These are phyloP conservation scores for Centropus unirufus DNA, from an alignment of 2,113 vertebrate genomes.

Conservation along the genomic window DNA sequence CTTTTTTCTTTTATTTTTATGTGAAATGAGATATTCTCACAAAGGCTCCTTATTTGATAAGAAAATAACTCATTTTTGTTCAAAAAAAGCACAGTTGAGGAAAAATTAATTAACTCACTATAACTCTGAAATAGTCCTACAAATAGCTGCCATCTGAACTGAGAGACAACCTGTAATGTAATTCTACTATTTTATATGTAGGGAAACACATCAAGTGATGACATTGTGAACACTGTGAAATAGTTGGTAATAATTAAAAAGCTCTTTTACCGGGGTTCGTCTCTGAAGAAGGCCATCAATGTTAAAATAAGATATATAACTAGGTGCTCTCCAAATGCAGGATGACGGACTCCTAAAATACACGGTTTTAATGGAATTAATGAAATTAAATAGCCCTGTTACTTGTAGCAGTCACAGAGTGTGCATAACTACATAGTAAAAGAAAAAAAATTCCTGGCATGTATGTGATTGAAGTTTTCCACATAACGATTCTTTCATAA, in stretches of 20 bases:
- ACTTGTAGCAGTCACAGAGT: not conserved
- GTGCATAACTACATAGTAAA: not conserved
- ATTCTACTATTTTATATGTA: not conserved
- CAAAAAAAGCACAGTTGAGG: not conserved
- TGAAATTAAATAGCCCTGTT: not conserved
- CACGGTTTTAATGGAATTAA: fast-evolving
- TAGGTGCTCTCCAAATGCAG: not conserved
- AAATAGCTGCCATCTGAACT: not conserved
- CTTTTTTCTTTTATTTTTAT: not conserved
- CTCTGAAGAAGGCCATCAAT: not conserved
- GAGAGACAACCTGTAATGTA: not conserved
- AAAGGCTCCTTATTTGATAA: not conserved
- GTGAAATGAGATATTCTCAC: not conserved
- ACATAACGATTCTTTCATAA: not conserved
- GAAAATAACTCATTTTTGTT: not conserved
- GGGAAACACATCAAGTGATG: not conserved
- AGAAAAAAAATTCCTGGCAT: not conserved
- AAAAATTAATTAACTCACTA: not conserved
- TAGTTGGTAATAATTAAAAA: not conserved
- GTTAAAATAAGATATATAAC: not conserved
- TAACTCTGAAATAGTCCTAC: not conserved
- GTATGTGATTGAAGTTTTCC: not conserved
- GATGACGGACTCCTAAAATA: not conserved
- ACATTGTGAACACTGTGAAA: not conserved
- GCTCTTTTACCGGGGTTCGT: fast-evolving